A percentile compares a stretch with the other conserved stretches of the same genome.
Conservation (phyloP, 2,888 invertebrate species). For the Parnassius mnemosyne region DNA sequence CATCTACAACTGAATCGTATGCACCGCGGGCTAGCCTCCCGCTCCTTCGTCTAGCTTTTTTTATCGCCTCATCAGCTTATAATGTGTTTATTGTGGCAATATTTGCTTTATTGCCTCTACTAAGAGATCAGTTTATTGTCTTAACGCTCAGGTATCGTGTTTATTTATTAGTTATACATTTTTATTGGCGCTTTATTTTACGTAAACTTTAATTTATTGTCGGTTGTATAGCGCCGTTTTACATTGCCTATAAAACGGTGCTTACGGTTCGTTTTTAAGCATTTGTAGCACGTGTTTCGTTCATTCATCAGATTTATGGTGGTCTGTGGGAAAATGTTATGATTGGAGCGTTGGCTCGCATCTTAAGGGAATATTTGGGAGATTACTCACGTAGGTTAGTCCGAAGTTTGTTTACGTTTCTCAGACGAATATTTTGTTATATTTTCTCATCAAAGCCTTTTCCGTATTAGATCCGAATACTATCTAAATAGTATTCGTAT, state of each 20-base stretch:
- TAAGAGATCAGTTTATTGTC: slow-evolving; percentile 74
- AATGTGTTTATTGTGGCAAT: slow-evolving; percentile 79
- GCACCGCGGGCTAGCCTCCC: slow-evolving; percentile 37
- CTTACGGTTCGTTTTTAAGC: slow-evolving; percentile 76
- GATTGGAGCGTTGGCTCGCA: slow-evolving; percentile 54
- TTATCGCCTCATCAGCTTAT: slow-evolving; percentile 74
- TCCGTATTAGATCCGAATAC: too few relatives aligned
- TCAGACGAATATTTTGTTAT: slow-evolving; percentile 31
- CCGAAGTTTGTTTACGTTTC: slow-evolving; percentile 39
- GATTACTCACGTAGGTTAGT: slow-evolving; percentile 34
- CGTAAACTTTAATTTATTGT: slow-evolving; percentile 80
- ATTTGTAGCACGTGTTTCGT: slow-evolving; percentile 79
- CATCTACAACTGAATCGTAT: slow-evolving; percentile 47
- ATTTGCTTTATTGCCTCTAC: slow-evolving; percentile 78
- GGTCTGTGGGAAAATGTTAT: slow-evolving; percentile 75
- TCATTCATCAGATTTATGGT: slow-evolving; percentile 80
- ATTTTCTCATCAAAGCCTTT: slow-evolving; percentile 28
- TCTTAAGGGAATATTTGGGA: slow-evolving; percentile 38
- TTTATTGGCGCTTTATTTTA: slow-evolving; percentile 80
- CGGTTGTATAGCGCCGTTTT: slow-evolving; percentile 75
- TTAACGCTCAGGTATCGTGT: slow-evolving; percentile 78
- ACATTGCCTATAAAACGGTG: slow-evolving; percentile 80
- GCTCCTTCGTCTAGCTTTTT: slow-evolving; percentile 47
- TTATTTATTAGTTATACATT: slow-evolving; percentile 81
- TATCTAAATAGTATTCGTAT: not conserved